Base-by-base conservation (phyloP, 1,140 invertebrate species). In the Drosophila tropicalis region DNA sequence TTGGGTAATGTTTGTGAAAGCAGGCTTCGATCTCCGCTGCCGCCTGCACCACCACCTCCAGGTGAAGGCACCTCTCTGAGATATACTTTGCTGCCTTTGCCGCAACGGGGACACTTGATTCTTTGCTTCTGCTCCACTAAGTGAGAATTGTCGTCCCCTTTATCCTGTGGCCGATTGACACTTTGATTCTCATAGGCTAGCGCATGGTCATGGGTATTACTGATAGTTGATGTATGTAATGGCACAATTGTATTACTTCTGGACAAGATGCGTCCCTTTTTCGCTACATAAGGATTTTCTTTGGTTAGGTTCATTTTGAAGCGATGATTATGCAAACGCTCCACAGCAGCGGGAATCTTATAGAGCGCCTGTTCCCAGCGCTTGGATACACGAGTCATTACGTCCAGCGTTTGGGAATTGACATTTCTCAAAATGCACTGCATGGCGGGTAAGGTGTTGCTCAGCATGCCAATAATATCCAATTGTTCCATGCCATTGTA, bases 101-200 rank as follows among this genome's bases (percentile, higher is more conserved):
- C 81, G 25, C 84, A 89, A 22, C 85, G 77, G 3, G 84, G 84
- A 22, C 84, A 89, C 51, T 89, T 90, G 17, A 90, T 79, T 40
- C 84, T 72, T 22, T 89, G 80, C 19, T 58, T 36, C 32, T 87
- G 79, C 13, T 87, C 84, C 25, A 82, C 70, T 13, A 81, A 32
- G 32, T 65, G 41, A 9, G 72, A 34, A 25, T 64, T 73, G 12
- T 69, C 76, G n/a, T 87, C 75, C 36, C 15, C 60, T 2, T 72
- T 70, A 44, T 60, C 75, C 36, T 76, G 57, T 2, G 40, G 57
- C 22, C 36, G 36, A 4, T 76, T 63, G 1, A 22, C 67, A 1
- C 61, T 62, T 41, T 64, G 63, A 40, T 74, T 62, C 6, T 60
- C 62, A n/a, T 44, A 67, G 15, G 60, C 39, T 56, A 34, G 19